Evolutionary conservation across 2,888 invertebrate species (phyloP), one percentile per base, ranked within the genome.

Genomic region (Lasioglossum malachurum): DNA sequence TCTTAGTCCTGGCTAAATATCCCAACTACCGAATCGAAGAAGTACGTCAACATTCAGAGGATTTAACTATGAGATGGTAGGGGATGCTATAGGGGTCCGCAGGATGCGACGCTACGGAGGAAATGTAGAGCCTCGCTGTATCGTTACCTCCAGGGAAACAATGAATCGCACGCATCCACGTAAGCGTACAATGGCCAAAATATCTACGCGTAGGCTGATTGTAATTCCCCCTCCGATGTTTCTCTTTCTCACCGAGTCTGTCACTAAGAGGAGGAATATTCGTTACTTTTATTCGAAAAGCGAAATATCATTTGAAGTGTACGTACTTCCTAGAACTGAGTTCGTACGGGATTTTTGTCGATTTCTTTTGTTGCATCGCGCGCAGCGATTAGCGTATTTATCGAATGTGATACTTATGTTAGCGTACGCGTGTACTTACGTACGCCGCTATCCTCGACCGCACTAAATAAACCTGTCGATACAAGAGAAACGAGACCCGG

Each of bases 401-500:
- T 90, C 91, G 90, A 93, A 92, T 94, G 94, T 94, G 94, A 94
- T 94, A 94, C 91, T 94, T 94, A 92, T 90, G 90, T 93, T 94
- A 89, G 83, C 60, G 60, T 64, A 79, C 75, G 71, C 78, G 64
- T 73, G 38, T 71, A 71, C 71, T 41, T 41, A 57, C 57, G 77
- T 71, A 76, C 71, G 76, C 38, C 12, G 73, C 82, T 57, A 78
- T 83, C 76, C 38, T 84, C 71, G 60, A 83, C 38, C 72, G 80
- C 82, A 75, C 79, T 69, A 64, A 78, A 78, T 80, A 82, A 72
- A 74, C 23, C n/a, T n/a, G n/a, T 80, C 49, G 76, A 84, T 74
- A 44, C 79, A 75, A 67, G 75, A 31, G 73, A 81, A 74, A 67
- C 57, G 49, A 78, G 74, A 73, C 27, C 67, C 75, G 27, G 75